Evolutionary conservation across 2,888 invertebrate species (phyloP), one percentile per base, ranked within the genome.

Genomic region (Protonemura montana): DNA sequence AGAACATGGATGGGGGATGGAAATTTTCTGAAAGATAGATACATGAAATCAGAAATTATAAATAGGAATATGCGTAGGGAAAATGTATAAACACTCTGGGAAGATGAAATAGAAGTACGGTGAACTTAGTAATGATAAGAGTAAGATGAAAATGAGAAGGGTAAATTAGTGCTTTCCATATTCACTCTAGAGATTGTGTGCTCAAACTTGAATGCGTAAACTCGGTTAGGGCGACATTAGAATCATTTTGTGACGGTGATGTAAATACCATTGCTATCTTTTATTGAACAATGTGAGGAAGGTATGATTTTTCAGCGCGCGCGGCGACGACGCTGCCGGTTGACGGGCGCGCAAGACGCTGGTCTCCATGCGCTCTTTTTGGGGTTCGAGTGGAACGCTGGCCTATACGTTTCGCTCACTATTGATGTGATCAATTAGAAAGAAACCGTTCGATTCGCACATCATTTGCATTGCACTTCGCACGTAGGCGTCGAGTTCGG

Each of bases 1-100:
- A 82, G 83, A 82, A 86, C 82, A 84, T 59, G 76, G 84, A 28
- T 28, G 76, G 84, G 84, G 59, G 84, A 84, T 84, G 84, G 84
- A 84, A 84, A 84, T 84, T 84, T 84, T 84, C 84, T 84, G 84
- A 84, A 84, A 84, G 84, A 84, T 84, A 84, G 84, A 84, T 84
- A 84, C 59, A 84, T 84, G 84, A 84, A 84, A 84, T 84, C 84
- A 84, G 84, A 84, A 84, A 84, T 84, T 84, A 84, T 84, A 84
- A 84, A 84, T 84, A 84, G 26, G 84, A 84, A 84, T 84, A 84
- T 76, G 84, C 84, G 84, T 84, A 84, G 84, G 30, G 81, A 81
- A 84, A 84, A 84, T 76, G 82, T 30, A 82, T 82, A 82, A 82
- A 84, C 84, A 84, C 76, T 84, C 81, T 28, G 28, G 28, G 26